Evolutionary conservation across 2,797 vertebrate genomes (phyloP).

Genomic region (Crypturellus tataupa): DNA sequence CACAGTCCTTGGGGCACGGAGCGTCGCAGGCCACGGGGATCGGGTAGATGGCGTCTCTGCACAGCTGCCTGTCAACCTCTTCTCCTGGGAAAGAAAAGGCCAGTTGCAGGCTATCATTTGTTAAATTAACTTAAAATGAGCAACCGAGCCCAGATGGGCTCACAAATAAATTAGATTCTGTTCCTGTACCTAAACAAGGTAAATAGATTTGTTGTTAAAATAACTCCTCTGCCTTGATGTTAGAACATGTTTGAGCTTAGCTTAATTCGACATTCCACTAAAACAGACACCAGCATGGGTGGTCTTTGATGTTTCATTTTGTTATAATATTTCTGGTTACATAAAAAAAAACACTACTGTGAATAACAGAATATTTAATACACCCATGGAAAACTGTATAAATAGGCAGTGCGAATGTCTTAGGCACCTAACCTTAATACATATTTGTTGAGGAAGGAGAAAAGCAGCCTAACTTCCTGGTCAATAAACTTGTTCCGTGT

Average conservation of each 20-base stretch:
- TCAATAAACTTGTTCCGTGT: neutral
- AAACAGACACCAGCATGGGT: neutral
- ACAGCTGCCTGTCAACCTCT: constrained; percentile 86
- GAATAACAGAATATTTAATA: neutral
- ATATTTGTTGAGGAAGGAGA: neutral
- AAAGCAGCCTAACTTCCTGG: neutral
- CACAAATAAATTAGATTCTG: constrained; percentile 70
- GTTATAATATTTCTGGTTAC: neutral
- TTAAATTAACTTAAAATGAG: constrained; percentile 71
- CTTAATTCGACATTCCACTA: neutral
- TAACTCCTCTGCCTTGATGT: neutral
- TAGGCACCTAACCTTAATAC: neutral
- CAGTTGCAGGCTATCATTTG: constrained; percentile 64
- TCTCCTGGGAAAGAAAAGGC: constrained; percentile 84
- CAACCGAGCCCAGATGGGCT: constrained; percentile 63
- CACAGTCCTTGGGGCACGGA: constrained; percentile 94
- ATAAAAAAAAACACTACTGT: neutral
- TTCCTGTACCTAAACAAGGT: constrained; percentile 52
- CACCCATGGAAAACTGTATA: neutral
- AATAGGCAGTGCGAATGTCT: neutral
- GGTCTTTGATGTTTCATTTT: neutral
- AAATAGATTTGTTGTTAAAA: constrained; percentile 63
- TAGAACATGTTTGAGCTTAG: neutral
- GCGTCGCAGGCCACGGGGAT: constrained; percentile 88
- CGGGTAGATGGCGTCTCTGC: constrained; percentile 86